A percentile compares a stretch with the other conserved stretches of the same genome.
Conservation (phyloP, 2,113 vertebrate genomes). For the Pedionomus torquatus region DNA sequence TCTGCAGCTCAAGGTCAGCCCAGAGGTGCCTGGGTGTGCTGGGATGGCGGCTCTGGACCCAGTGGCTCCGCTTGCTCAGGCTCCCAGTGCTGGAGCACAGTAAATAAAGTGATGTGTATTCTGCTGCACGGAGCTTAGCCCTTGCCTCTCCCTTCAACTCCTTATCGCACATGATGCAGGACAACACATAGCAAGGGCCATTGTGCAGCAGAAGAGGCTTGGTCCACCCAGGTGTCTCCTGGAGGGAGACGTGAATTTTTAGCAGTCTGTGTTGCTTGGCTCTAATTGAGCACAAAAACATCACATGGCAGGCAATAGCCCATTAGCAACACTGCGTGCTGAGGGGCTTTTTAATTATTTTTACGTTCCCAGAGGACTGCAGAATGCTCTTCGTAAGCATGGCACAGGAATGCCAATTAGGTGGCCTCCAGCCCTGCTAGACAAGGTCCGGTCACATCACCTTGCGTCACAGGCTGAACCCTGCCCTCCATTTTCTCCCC, state of each 20-base stretch:
- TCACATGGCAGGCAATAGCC: constrained; percentile 40
- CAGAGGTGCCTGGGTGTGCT: background rate
- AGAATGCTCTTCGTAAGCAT: constrained; percentile 37
- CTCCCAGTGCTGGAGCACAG: background rate
- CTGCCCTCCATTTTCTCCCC: constrained; percentile 65
- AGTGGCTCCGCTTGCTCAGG: background rate
- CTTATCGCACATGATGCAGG: background rate
- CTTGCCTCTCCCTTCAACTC: background rate
- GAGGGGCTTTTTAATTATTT: constrained; percentile 69
- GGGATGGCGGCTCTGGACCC: background rate
- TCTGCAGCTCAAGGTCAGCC: background rate
- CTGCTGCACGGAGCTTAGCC: background rate
- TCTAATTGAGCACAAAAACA: constrained; percentile 51
- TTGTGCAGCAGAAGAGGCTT: background rate
- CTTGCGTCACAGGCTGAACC: constrained; percentile 65
- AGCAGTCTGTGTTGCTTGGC: background rate
- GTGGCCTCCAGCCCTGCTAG: constrained; percentile 63
- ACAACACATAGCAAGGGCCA: background rate
- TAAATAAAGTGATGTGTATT: background rate
- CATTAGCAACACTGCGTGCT: constrained; percentile 50
- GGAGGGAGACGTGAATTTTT: background rate
- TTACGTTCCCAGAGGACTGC: constrained; percentile 47
- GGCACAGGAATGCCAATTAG: constrained; percentile 53
- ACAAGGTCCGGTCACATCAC: constrained; percentile 66
- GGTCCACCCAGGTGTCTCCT: background rate